These are phyloP conservation scores for Epizoanthus scotinus DNA, from an alignment of 92 coral and sea anemone species.

Conservation along the genomic window DNA sequence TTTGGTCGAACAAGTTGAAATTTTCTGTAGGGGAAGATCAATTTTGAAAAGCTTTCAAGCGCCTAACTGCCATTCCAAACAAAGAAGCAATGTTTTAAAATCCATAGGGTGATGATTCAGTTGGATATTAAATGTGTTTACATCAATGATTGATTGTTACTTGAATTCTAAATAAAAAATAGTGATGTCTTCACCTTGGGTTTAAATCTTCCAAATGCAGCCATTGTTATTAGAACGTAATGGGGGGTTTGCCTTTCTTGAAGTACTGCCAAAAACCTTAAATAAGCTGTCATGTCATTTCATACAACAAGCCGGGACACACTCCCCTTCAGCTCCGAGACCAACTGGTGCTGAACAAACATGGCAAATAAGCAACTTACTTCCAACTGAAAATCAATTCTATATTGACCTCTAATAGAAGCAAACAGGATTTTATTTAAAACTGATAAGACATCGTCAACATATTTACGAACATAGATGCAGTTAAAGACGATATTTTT, in stretches of 20 bases:
- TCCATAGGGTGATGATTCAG: background rate
- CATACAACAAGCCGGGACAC: background rate
- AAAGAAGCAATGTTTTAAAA: constrained; percentile 24
- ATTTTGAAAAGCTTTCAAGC: background rate
- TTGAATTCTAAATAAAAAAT: constrained; percentile 1
- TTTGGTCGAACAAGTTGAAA: background rate
- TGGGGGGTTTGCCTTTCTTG: background rate
- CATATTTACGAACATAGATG: background rate
- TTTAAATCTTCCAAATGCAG: background rate
- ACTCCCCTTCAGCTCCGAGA: background rate
- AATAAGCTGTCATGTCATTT: background rate
- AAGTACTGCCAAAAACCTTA: constrained; percentile 6
- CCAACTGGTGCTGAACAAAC: background rate
- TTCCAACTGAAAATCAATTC: background rate
- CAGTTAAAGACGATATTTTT: background rate
- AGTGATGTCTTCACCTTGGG: background rate
- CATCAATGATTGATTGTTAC: constrained; percentile 25
- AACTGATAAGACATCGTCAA: background rate
- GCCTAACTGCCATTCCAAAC: background rate
- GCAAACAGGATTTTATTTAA: background rate
- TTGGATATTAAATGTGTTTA: constrained; percentile 1
- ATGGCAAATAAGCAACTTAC: background rate
- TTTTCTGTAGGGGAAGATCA: too few species aligned
- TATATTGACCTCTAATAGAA: background rate
- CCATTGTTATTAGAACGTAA: background rate